A percentile compares a stretch with the other conserved stretches of the same genome.
These are phyloP conservation scores for Beaufortia kweichowensis DNA, from an alignment of 2,113 vertebrate genomes.

Conservation along the genomic window DNA sequence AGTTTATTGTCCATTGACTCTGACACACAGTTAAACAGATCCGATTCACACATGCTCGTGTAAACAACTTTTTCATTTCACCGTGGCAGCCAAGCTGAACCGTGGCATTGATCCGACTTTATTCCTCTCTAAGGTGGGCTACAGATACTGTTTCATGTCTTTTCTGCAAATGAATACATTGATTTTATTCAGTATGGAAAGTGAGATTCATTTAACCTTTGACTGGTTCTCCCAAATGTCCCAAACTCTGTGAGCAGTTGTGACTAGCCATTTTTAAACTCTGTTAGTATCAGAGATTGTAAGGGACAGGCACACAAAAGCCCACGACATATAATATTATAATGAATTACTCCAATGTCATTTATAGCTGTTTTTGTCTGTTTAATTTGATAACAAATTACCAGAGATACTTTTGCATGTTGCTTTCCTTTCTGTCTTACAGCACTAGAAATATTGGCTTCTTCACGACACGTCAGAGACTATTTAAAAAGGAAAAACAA, in stretches of 20 bases:
- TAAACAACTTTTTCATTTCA: slow-evolving; percentile 16
- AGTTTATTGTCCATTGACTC: background rate
- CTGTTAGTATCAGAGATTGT: background rate
- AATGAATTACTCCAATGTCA: no score
- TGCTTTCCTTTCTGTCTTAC: no score
- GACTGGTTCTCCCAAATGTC: background rate
- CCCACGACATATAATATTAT: no score
- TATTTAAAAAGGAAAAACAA: background rate
- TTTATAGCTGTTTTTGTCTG: background rate
- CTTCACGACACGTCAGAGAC: background rate
- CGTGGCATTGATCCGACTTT: slow-evolving; percentile 22
- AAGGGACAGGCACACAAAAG: background rate
- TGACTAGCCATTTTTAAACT: background rate
- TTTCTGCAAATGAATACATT: slow-evolving; percentile 25
- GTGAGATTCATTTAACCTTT: slow-evolving; percentile 14
- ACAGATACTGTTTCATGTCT: slow-evolving; percentile 4
- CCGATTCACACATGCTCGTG: slow-evolving; percentile 1
- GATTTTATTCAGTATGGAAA: background rate
- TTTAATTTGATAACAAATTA: background rate
- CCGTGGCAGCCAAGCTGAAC: slow-evolving; percentile 20
- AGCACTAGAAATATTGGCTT: background rate
- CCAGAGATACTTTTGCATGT: no score
- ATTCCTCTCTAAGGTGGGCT: background rate
- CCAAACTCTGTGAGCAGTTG: background rate
- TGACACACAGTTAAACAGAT: slow-evolving; percentile 17